Evolutionary conservation across 2,888 invertebrate species (phyloP).

Genomic region (Polydrusus tereticollis): DNA sequence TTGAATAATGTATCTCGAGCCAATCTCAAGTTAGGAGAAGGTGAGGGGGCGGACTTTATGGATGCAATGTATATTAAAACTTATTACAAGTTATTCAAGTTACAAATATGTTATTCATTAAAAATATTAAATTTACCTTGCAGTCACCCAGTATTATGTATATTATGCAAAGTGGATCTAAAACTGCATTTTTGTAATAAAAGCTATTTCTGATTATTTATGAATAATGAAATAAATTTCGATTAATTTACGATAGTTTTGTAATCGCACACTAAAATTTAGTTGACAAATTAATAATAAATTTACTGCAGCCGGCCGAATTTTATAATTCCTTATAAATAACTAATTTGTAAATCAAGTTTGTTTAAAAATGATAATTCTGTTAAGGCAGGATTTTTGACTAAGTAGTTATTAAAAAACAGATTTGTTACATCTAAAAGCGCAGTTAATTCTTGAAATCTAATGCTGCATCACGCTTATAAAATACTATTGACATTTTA

Average conservation of each 20-base stretch:
- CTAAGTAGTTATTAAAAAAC: background rate
- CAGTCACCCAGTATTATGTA: too few species aligned
- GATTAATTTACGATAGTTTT: background rate
- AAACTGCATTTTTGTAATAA: too few species aligned
- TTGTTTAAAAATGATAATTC: background rate
- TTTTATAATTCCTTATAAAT: background rate
- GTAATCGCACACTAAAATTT: background rate
- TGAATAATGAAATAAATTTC: background rate
- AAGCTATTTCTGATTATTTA: background rate
- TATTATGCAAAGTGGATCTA: too few species aligned
- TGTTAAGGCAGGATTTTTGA: background rate
- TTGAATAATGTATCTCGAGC: too few species aligned
- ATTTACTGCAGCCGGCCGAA: background rate
- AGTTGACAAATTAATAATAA: background rate
- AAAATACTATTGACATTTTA: background rate
- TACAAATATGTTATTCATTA: too few species aligned
- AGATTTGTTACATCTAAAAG: background rate
- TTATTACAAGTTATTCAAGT: too few species aligned
- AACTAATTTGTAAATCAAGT: background rate
- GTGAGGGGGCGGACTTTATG: too few species aligned
- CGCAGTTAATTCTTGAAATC: background rate
- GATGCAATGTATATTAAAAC: too few species aligned
- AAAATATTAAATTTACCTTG: too few species aligned
- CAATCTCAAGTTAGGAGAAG: too few species aligned
- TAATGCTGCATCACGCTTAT: background rate